These are phyloP conservation scores for Calameuta filiformis DNA, from an alignment of 2,888 invertebrate genomes.

Conservation along the genomic window DNA sequence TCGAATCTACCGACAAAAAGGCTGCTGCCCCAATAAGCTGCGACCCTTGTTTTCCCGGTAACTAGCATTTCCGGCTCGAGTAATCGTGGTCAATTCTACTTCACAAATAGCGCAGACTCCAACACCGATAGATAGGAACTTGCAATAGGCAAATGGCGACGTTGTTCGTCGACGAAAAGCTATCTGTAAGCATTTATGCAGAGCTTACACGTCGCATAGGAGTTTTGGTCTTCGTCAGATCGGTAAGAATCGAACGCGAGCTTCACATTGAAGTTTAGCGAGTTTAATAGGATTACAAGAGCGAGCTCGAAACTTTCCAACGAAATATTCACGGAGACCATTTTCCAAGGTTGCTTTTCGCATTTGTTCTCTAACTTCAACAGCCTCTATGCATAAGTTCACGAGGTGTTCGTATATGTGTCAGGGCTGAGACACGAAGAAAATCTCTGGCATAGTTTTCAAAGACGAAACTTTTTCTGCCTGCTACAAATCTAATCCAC, in stretches of 20 bases:
- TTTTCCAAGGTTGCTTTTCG: constrained; percentile 3
- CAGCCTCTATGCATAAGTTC: background rate
- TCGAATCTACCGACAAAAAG: background rate
- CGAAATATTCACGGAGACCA: constrained; percentile 31
- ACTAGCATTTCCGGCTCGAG: background rate
- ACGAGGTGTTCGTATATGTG: background rate
- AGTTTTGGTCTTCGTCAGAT: background rate
- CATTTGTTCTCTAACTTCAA: constrained; percentile 9
- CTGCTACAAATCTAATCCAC: background rate
- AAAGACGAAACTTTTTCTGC: background rate
- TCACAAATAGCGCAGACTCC: background rate
- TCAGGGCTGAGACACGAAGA: background rate
- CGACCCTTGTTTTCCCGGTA: background rate
- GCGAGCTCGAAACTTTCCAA: constrained; percentile 29
- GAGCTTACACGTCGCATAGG: background rate
- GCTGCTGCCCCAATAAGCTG: background rate
- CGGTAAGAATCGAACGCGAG: background rate
- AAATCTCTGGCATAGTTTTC: background rate
- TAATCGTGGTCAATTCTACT: background rate
- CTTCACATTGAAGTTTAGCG: constrained; percentile 34
- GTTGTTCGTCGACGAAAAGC: background rate
- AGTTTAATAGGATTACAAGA: constrained; percentile 43
- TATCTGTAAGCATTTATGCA: background rate
- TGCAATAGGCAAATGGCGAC: background rate
- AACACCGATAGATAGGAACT: background rate